A percentile compares a stretch with the other conserved stretches of the same genome.
phyloP scores from a whole-genome alignment of 1,140 invertebrate species.

The Mercenaria mercenaria region DNA sequence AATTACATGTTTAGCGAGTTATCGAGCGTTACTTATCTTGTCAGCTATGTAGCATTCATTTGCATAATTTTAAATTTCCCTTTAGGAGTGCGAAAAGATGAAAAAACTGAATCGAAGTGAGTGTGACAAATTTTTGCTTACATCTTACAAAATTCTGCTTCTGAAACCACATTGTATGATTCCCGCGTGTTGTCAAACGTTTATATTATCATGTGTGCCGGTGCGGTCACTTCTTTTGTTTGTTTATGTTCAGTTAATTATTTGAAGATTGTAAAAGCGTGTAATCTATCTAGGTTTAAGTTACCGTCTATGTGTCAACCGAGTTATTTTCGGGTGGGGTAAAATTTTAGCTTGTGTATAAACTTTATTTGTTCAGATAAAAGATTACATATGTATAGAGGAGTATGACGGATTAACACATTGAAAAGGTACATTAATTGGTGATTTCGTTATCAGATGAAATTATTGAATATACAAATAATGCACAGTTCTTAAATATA shows the following conservation, averaged over 20 bases:
- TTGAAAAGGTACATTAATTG: not conserved
- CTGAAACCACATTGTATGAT: not conserved
- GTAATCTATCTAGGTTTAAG: constrained; percentile 2
- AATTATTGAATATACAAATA: no score
- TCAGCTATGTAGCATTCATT: not conserved
- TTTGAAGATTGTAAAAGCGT: constrained; percentile 33
- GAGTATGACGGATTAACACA: not conserved
- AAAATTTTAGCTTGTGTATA: not conserved
- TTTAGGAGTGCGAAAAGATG: not conserved
- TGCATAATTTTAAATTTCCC: not conserved
- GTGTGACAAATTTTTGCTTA: no score
- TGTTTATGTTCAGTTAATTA: constrained; percentile 12
- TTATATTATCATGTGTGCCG: not conserved
- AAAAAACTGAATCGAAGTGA: no score
- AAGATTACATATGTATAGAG: not conserved
- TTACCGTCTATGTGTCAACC: constrained; percentile 1
- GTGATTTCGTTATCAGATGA: not conserved
- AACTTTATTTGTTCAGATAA: not conserved
- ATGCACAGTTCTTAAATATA: no score
- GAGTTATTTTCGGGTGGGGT: constrained; percentile 38
- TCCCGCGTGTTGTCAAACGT: constrained; percentile 30
- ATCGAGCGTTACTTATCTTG: constrained; percentile 17
- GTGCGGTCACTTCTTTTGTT: not conserved
- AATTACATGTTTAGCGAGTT: constrained; percentile 23
- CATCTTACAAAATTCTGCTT: not conserved